Evolutionary conservation across 2,797 vertebrate species (phyloP).

Genomic region (Phrynocephalus vlangalii): DNA sequence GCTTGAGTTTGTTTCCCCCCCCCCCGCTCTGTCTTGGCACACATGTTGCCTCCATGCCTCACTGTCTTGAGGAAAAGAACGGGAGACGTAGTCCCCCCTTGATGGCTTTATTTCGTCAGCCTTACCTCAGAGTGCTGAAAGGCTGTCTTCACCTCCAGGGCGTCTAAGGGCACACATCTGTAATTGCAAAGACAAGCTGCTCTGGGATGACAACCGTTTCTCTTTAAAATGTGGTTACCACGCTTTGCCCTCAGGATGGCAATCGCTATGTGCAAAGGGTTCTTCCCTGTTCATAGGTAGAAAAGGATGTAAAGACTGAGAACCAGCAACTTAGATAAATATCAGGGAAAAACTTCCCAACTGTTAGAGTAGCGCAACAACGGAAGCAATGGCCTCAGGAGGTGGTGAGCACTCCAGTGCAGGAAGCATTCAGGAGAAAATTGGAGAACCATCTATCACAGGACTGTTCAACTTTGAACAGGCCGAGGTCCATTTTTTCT

Average conservation of each 20-base stretch:
- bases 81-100: background rate
- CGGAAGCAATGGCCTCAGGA: too few relatives aligned
- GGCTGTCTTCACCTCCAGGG: background rate
- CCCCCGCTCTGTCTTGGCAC: background rate
- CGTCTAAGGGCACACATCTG: background rate
- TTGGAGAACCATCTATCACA: too few relatives aligned
- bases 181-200: background rate
- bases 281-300: background rate
- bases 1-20: constrained; percentile 30
- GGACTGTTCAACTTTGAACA: too few relatives aligned
- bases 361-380: too few relatives aligned
- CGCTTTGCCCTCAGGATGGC: background rate
- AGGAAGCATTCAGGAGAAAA: too few relatives aligned
- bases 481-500: too few relatives aligned
- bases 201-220: too few relatives aligned
- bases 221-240: background rate
- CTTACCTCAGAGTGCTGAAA: background rate
- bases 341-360: too few relatives aligned
- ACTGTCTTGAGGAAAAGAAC: background rate
- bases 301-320: background rate
- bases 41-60: constrained; percentile 21
- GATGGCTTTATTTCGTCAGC: background rate
- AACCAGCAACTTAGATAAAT: background rate
- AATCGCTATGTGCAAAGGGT: background rate
- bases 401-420: too few relatives aligned